Evolutionary conservation across 2,113 vertebrate genomes (phyloP).

Genomic region (Pipa parva): DNA sequence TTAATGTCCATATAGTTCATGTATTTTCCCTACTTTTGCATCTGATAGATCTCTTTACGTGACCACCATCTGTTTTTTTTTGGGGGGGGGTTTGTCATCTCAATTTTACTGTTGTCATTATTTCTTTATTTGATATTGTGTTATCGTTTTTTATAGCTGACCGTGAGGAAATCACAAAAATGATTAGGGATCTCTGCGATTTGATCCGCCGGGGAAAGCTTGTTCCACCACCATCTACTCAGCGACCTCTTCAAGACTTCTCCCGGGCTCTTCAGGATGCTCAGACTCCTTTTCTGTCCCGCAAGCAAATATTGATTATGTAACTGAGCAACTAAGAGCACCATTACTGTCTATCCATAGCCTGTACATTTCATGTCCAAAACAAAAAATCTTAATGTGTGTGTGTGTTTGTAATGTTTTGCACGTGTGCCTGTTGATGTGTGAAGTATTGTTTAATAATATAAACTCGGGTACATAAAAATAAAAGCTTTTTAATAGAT

Average conservation of each 20-base stretch:
- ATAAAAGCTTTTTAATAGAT: not conserved
- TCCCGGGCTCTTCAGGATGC: conserved; percentile 65
- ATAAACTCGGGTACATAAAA: not conserved
- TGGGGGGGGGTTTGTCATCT: no score
- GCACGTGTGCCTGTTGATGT: not conserved
- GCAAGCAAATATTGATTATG: conserved; percentile 86
- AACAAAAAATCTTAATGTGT: not conserved
- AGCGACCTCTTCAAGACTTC: conserved; percentile 74
- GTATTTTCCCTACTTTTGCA: not conserved
- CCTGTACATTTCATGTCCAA: not conserved
- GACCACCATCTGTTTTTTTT: no score
- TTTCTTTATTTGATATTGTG: not conserved
- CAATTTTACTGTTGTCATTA: no score
- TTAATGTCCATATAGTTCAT: not conserved
- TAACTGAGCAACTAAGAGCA: conserved; percentile 48
- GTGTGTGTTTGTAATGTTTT: not conserved
- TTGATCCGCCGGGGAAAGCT: conserved; percentile 76
- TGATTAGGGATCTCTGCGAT: conserved; percentile 76
- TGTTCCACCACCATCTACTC: conserved; percentile 61
- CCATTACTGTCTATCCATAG: not conserved
- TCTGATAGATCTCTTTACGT: not conserved
- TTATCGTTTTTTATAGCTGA: conserved; percentile 45
- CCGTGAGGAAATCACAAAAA: conserved; percentile 50
- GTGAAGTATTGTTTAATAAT: not conserved
- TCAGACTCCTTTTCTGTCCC: conserved; percentile 75